A percentile compares a stretch with the other conserved stretches of the same genome.
Conservation (phyloP, 2,113 vertebrate genomes). For the Pelecanoides urinatrix region DNA sequence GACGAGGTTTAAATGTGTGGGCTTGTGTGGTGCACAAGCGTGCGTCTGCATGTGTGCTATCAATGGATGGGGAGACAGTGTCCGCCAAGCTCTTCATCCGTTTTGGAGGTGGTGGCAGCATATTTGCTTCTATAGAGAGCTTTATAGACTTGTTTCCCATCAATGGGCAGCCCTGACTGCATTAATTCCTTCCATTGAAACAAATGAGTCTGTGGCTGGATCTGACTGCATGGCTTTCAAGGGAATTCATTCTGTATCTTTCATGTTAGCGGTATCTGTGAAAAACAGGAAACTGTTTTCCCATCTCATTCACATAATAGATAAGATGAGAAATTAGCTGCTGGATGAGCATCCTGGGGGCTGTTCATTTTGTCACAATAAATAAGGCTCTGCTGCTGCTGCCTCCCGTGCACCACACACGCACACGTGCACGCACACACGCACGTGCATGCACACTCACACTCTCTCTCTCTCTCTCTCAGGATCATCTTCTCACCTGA, state of each 20-base stretch:
- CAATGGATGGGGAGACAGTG: not conserved
- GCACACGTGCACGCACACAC: accelerated
- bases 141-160: not conserved
- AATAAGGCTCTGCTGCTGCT: constrained; percentile 42
- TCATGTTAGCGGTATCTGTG: constrained; percentile 69
- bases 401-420: not conserved
- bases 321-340: constrained; percentile 79
- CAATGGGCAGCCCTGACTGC: constrained; percentile 12
- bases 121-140: not conserved
- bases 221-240: constrained; percentile 54
- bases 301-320: constrained; percentile 76
- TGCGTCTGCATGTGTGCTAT: not conserved
- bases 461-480: not conserved
- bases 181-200: constrained; percentile 47
- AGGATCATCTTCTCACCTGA: not conserved
- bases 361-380: constrained; percentile 74
- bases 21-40: not conserved
- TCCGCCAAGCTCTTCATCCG: not conserved
- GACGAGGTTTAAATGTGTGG: not conserved
- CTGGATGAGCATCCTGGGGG: constrained; percentile 69
- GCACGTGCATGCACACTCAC: accelerated
- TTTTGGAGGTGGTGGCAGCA: constrained; percentile 25
- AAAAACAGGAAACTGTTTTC: constrained; percentile 75
- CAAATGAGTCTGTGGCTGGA: constrained; percentile 31
- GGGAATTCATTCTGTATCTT: constrained; percentile 67